phyloP scores from a whole-genome alignment of 1,140 invertebrate genomes.

The Dolichoris vasculosae region DNA sequence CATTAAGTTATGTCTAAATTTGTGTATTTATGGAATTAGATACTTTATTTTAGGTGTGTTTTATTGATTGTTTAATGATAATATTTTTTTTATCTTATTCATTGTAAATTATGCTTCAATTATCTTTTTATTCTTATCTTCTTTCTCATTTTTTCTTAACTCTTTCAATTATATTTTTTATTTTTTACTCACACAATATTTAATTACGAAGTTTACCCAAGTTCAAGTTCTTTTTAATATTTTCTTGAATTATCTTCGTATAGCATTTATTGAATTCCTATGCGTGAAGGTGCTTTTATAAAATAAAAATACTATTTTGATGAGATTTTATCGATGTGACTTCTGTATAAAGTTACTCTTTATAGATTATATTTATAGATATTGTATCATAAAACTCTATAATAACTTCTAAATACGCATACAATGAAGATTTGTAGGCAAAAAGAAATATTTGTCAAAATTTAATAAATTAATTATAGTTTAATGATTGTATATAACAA shows the following conservation, averaged over 20 bases:
- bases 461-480: too few species aligned
- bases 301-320: background rate
- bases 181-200: background rate
- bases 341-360: too few species aligned
- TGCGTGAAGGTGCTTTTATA: background rate
- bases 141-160: background rate
- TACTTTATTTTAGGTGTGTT: background rate
- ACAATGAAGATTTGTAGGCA: too few species aligned
- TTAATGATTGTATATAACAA: too few species aligned
- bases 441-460: too few species aligned
- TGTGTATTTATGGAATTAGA: background rate
- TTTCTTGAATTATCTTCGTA: background rate
- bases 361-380: too few species aligned
- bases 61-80: background rate
- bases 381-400: too few species aligned
- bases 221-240: background rate
- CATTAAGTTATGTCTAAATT: too few species aligned
- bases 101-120: background rate
- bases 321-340: too few species aligned
- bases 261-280: background rate
- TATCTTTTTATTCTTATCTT: background rate
- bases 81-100: background rate
- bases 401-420: too few species aligned
- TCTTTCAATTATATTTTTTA: background rate
- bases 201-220: background rate